Base-by-base conservation (phyloP, 2,888 invertebrate species). In the Ochropleura plecta region DNA sequence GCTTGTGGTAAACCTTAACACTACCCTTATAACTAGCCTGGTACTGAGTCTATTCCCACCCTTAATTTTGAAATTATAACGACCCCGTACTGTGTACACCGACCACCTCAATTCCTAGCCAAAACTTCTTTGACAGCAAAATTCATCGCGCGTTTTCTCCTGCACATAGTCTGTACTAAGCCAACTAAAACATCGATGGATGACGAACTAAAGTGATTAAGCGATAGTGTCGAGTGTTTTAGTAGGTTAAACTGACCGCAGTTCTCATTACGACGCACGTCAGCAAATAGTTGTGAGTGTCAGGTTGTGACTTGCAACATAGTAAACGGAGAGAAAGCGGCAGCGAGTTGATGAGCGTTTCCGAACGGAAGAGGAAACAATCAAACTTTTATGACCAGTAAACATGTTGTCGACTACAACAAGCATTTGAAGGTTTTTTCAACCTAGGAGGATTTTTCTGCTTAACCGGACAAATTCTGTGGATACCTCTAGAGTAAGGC, bases 11-110 rank as follows among this genome's bases (percentile, higher is more conserved):
- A 85, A 82, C 82, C 69, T 82, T 86, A 83, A 83, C 79, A 79
- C 73, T 76, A 85, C 86, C 86, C 88, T 87, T 82, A 76, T 85
- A 86, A 89, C 88, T 88, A 90, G 87, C 79, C 73, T 67, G 70
- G 84, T 83, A 83, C 78, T 65, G 66, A 74, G 79, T 78, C 84
- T 86, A 83, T 81, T 81, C 76, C 85, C 42, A 53, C 84, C 85
- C 77, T 81, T 82, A 86, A 84, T 89, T 86, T 83, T 74, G 75
- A 88, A 88, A 89, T 89, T 86, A 89, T 88, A 90, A 89, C 88
- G 83, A 89, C 83, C 86, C 71, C 51, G 51, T 73, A 78, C 78
- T 70, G 73, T 8, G 2, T 8, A 18, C 44, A 48, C 18, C 44
- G 48, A 30, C 18, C 40, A 63, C 20, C 42, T 12, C 20, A 63